These are phyloP conservation scores for Zoanthus sansibaricus DNA, from an alignment of 92 coral and sea anemone species.

Conservation along the genomic window DNA sequence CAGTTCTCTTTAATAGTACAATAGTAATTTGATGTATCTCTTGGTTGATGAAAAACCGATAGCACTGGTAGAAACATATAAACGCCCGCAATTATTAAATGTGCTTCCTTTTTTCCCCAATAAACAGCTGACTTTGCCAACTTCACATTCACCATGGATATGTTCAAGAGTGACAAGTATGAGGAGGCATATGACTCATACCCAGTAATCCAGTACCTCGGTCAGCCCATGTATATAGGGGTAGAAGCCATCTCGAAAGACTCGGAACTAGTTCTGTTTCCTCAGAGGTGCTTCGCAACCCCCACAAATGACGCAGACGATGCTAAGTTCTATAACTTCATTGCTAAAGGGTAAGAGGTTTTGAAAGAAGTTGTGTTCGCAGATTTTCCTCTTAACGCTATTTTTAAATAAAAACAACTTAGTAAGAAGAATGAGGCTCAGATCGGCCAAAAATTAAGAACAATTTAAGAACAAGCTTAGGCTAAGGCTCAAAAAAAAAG, in stretches of 20 bases:
- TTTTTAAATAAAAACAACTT: no score
- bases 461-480: no score
- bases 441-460: no score
- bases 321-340: conserved; percentile 42
- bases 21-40: no score
- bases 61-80: neutral
- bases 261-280: conserved; percentile 57
- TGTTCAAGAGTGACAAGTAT: conserved; percentile 60
- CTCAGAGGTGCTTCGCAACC: conserved; percentile 60
- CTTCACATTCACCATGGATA: conserved; percentile 65
- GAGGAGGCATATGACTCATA: conserved; percentile 48
- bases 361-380: no score
- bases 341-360: conserved; percentile 58
- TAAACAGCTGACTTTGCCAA: conserved; percentile 60
- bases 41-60: no score
- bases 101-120: neutral
- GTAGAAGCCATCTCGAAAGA: conserved; percentile 61
- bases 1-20: no score
- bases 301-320: conserved; percentile 58
- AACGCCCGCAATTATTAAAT: neutral
- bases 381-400: no score
- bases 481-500: no score
- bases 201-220: conserved; percentile 52
- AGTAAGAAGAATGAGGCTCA: no score
- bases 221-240: conserved; percentile 48